These are phyloP conservation scores for Taeniopygia guttata DNA, from an alignment of 2,797 vertebrate species.

Conservation along the genomic window DNA sequence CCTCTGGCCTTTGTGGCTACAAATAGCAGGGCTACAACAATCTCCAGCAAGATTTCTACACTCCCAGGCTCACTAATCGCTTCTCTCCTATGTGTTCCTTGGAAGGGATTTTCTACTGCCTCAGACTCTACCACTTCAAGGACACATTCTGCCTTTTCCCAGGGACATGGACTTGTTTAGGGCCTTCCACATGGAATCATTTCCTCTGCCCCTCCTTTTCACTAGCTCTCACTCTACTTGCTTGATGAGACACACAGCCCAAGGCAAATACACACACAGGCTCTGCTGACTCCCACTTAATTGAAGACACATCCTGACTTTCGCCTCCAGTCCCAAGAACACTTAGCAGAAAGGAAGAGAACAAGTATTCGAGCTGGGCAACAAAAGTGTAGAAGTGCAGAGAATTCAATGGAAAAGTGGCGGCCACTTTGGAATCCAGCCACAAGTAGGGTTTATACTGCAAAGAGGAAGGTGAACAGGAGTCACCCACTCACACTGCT, in stretches of 20 bases:
- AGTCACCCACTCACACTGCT: background rate
- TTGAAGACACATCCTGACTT: background rate
- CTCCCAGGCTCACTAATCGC: background rate
- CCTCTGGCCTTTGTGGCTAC: background rate
- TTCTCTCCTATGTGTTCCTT: background rate
- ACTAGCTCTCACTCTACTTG: background rate
- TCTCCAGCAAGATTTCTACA: background rate
- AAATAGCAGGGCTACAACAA: background rate
- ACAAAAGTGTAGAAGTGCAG: background rate
- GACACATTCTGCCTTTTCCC: background rate
- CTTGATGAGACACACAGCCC: background rate
- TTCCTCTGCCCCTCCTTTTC: background rate
- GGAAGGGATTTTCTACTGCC: background rate
- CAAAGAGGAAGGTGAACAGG: background rate
- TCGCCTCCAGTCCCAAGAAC: background rate
- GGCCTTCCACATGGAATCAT: background rate
- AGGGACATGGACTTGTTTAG: background rate
- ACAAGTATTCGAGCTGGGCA: background rate
- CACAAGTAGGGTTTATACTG: background rate
- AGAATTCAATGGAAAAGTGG: background rate
- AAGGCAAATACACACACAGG: background rate
- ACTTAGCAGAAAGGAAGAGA: background rate
- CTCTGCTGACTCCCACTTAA: background rate
- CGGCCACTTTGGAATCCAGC: background rate
- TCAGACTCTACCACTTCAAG: background rate